Evolutionary conservation across 1,140 invertebrate species (phyloP), one percentile per base, ranked within the genome.

Genomic region (Temnothorax curvispinosus): DNA sequence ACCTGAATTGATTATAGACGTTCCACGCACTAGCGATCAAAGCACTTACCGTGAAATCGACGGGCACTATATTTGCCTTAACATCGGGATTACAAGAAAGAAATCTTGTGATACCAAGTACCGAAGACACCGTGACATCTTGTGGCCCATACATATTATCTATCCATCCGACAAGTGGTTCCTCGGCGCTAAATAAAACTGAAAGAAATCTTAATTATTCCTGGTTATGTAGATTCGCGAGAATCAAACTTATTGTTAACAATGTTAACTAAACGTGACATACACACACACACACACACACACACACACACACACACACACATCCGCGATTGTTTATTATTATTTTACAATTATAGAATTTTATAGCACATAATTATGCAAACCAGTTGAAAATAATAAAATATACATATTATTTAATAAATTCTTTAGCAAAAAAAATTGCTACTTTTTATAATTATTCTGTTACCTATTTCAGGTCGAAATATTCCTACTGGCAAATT

Each of bases 111-210:
- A 98, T 91, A 67, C 98, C 98, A 91, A 96, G 96, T 18, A 96
- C 96, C 67, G 95, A 1, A 56, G 95, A 95, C 44, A 96, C 95
- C 65, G 95, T 93, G 41, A 96, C 93, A 67, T 96, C 97, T 91
- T 97, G 97, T 69, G 97, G 96, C 64, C 97, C 97, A 94, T 98
- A 98, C 76, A 97, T 96, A 94, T 98, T 98, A 93, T 98, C 98
- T 74, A 97, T 97, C 97, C 98, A 98, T 56, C 97, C 97, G 60
- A 94, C 92, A 54, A 96, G 91, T 74, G 96, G 96, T 92, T 98
- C 97, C 87, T 96, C 96, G 94, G 97, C 97, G 47, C 97, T 96
- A 50, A 97, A 97, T 62, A 97, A 96, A 74, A 98, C 97, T 96
- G 92, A 64, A 77, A 81, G 65, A 11, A 62, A 64, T 60, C 18